phyloP scores from a whole-genome alignment of 1,140 invertebrate genomes.

The Drosophila chauvacae region DNA sequence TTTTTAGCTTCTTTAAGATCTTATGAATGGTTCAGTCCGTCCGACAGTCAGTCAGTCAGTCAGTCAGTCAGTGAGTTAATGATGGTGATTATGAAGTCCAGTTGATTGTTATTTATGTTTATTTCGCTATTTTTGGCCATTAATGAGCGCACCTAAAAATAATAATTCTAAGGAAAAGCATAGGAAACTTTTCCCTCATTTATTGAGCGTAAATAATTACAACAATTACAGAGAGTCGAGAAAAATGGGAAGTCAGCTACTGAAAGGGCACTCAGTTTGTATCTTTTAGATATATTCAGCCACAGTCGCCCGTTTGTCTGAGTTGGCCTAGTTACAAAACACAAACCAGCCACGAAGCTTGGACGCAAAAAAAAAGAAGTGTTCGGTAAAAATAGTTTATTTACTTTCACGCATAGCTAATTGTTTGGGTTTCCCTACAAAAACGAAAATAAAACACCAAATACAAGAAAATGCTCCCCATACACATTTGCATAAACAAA shows the following conservation, averaged over 20 bases:
- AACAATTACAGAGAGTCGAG: slow-evolving; percentile 25
- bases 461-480: slow-evolving; percentile 34
- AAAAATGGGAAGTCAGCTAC: slow-evolving; percentile 26
- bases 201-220: slow-evolving; percentile 50
- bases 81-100: slow-evolving; percentile 64
- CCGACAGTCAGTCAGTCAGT: slow-evolving; percentile 52
- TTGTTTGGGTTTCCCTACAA: slow-evolving; percentile 63
- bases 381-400: slow-evolving; percentile 69
- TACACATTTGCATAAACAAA: slow-evolving; percentile 75
- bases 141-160: slow-evolving; percentile 49
- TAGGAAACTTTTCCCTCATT: slow-evolving; percentile 22
- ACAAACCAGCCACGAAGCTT: slow-evolving; percentile 44
- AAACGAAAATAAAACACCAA: slow-evolving; percentile 28
- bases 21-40: slow-evolving; percentile 41
- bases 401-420: slow-evolving; percentile 63
- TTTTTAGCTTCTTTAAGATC: slow-evolving; percentile 14
- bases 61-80: slow-evolving; percentile 77
- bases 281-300: slow-evolving; percentile 5
- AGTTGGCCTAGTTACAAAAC: slow-evolving; percentile 63
- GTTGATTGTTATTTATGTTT: slow-evolving; percentile 62
- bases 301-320: slow-evolving; percentile 49
- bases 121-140: slow-evolving; percentile 37
- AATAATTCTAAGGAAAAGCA: slow-evolving; percentile 16
- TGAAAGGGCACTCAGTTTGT: slow-evolving; percentile 2
- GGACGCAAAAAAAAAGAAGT: slow-evolving; percentile 38